These are phyloP conservation scores for Laothoe populi DNA, from an alignment of 2,888 invertebrate genomes.

Conservation along the genomic window DNA sequence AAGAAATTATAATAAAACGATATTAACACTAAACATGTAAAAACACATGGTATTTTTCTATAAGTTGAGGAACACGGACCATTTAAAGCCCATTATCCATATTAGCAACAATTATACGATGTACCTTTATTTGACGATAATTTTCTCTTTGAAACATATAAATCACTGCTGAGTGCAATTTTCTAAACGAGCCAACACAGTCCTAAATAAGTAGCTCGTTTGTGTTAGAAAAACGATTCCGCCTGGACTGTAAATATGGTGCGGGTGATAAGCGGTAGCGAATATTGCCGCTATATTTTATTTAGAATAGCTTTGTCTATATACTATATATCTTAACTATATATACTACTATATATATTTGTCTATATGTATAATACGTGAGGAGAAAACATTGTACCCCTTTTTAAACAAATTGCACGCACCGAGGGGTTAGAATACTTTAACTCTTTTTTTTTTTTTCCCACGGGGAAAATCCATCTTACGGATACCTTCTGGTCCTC, in stretches of 20 bases:
- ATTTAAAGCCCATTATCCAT: not conserved
- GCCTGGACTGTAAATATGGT: constrained; percentile 27
- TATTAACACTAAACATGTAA: too few species aligned
- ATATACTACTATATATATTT: too few species aligned
- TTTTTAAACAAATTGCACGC: too few species aligned
- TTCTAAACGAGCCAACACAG: constrained; percentile 44
- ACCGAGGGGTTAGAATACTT: too few species aligned
- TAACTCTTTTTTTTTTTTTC: too few species aligned
- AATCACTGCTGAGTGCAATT: constrained; percentile 43
- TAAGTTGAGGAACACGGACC: not conserved
- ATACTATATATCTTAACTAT: too few species aligned
- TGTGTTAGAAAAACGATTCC: constrained; percentile 44
- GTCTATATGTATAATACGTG: too few species aligned
- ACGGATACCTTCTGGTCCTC: too few species aligned
- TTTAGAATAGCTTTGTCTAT: not conserved
- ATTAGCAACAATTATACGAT: constrained; percentile 8
- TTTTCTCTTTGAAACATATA: constrained; percentile 26
- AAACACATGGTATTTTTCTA: too few species aligned
- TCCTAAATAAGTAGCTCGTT: constrained; percentile 43
- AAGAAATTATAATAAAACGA: too few species aligned
- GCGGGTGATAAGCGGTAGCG: constrained; percentile 21
- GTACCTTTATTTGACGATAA: constrained; percentile 15
- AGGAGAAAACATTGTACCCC: too few species aligned
- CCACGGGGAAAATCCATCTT: too few species aligned
- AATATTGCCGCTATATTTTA: not conserved